phyloP scores from a whole-genome alignment of 2,797 vertebrate genomes.

The Falco peregrinus region DNA sequence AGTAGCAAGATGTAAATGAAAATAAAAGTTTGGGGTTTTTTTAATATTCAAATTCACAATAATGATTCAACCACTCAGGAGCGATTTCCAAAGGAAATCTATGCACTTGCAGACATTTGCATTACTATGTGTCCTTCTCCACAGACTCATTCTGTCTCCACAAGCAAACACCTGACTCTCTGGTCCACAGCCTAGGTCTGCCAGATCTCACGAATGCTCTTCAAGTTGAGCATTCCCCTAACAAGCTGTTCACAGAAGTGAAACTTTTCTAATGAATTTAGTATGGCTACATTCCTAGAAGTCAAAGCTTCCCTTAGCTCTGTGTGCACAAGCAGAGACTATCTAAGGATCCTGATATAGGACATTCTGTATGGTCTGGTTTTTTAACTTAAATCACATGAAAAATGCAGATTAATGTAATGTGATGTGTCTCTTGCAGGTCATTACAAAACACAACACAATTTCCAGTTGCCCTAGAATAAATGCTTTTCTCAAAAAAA shows the following conservation, averaged over 20 bases:
- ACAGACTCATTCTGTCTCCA: not conserved
- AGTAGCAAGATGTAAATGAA: not conserved
- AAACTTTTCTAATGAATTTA: not conserved
- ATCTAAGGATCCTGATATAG: not conserved
- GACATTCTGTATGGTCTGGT: not conserved
- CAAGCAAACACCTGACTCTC: not conserved
- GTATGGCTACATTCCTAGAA: not conserved
- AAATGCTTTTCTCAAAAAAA: not conserved
- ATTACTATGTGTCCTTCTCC: not conserved
- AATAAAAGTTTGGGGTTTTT: not conserved
- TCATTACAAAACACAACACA: not conserved
- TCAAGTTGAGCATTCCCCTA: not conserved
- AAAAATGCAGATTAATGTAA: not conserved
- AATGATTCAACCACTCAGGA: not conserved
- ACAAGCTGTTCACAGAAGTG: not conserved
- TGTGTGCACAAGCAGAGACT: not conserved
- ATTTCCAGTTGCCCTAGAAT: not conserved
- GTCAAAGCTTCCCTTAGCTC: not conserved
- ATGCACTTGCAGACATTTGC: not conserved
- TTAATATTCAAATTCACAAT: not conserved
- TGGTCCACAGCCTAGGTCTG: not conserved
- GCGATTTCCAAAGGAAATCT: not conserved
- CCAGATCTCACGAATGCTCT: not conserved
- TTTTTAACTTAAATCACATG: not conserved
- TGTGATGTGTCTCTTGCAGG: not conserved